These are phyloP conservation scores for Rhynchotus rufescens DNA, from an alignment of 2,797 vertebrate species.

Conservation along the genomic window DNA sequence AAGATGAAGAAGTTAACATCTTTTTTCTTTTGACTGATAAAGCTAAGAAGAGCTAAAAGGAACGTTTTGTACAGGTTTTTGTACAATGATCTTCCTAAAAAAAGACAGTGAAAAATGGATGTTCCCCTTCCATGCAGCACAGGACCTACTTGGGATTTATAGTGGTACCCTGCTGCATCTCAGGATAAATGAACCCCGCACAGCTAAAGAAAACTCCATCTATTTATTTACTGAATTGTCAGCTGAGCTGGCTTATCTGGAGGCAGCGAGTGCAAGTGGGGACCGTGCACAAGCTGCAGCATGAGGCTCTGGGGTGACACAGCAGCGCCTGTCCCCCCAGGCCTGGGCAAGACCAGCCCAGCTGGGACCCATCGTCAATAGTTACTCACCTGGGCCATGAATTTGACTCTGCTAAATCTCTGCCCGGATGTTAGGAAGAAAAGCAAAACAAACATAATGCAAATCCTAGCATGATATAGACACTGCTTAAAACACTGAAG, in stretches of 20 bases:
- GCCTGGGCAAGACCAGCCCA: background rate
- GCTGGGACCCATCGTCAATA: background rate
- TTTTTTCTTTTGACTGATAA: background rate
- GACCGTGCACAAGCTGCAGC: background rate
- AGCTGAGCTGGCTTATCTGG: constrained; percentile 3
- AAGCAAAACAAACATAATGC: background rate
- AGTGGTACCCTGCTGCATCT: background rate
- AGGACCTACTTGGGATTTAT: background rate
- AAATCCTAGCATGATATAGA: background rate
- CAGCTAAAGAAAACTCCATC: background rate
- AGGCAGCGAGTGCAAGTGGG: constrained; percentile 2
- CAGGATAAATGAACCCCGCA: background rate
- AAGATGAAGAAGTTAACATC: background rate
- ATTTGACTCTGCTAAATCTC: background rate
- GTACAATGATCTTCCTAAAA: background rate
- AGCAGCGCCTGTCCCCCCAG: background rate
- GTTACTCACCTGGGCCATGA: background rate
- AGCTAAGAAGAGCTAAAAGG: background rate
- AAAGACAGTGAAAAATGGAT: background rate
- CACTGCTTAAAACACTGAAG: background rate
- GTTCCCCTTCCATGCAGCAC: background rate
- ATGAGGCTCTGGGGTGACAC: background rate
- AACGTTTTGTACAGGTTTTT: background rate
- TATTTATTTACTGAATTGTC: background rate
- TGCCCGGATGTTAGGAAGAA: background rate